Percentiles rank a stretch among this genome's conserved stretches.
Conservation (phyloP, 37 sponge, comb jelly and placozoan species). For the Aplysina aerophoba region DNA sequence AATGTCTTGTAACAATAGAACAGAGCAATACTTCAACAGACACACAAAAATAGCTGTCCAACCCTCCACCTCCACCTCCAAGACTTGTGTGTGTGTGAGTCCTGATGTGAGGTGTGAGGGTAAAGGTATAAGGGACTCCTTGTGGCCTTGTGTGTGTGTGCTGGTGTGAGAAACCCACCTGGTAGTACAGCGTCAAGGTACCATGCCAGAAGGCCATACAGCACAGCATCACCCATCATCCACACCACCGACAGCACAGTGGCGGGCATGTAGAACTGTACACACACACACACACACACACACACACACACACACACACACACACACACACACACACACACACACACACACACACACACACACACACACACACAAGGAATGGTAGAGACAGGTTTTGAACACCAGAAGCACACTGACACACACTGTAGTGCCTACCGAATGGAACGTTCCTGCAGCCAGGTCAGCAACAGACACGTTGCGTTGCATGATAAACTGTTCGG, state of each 20-base stretch:
- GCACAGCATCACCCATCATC: conserved; percentile 72
- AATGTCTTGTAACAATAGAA: too few relatives aligned
- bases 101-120: too few relatives aligned
- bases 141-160: not conserved
- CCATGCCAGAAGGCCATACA: conserved; percentile 91
- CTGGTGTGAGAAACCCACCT: conserved; percentile 28
- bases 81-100: not conserved
- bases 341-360: conserved; percentile 33
- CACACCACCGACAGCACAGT: conserved; percentile 62
- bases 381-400: not conserved
- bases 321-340: conserved; percentile 38
- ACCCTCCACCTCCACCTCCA: not conserved
- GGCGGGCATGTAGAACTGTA: conserved; percentile 74
- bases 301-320: conserved; percentile 23
- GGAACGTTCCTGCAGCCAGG: not conserved
- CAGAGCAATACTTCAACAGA: too few relatives aligned
- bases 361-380: conserved; percentile 5
- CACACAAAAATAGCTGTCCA: not conserved
- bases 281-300: not conserved
- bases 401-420: too few relatives aligned
- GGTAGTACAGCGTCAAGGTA: conserved; percentile 85
- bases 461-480: not conserved
- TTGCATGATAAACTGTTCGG: not conserved
- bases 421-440: not conserved
- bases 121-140: not conserved